Base-by-base conservation (phyloP, 2,888 invertebrate genomes). In the Pyrrhosoma nymphula region DNA sequence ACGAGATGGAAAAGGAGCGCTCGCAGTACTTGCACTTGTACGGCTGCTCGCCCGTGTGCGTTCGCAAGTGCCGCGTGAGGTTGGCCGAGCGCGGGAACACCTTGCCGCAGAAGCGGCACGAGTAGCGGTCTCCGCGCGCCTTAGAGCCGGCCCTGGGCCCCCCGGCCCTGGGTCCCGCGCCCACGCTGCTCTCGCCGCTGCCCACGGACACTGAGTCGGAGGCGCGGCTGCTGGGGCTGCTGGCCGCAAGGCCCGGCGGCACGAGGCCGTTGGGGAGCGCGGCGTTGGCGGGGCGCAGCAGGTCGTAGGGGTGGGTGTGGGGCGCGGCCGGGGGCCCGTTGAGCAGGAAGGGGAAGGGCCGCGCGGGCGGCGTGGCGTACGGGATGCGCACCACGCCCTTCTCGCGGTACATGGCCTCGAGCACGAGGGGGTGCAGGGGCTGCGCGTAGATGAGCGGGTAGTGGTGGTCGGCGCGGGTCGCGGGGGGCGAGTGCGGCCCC, bases 21-120 rank as follows among this genome's bases (percentile, higher is more conserved):
- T 99, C 99, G 97, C 99, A 99, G 97, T 99, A 99, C 97, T 99
- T 99, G 97, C 99, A 99, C 97, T 99, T 99, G 97, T 99, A 99
- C 30, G 99, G 99, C 97, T 99, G 99, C 97, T 99, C 99, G 95
- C 99, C 99, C 10, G 99, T 99, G 97, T 99, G 99, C 60, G 99
- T 99, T 96, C 99, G 98, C 96, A 99, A 97, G 97, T 99, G 99
- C 96, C 99, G 98, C 95, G 99, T 99, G 95, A 99, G 97, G 97
- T 99, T 99, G 20, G 99, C 99, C 95, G 99, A 99, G 95, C 99
- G 98, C 0, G 99, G 99, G 97, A 99, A 99, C 39, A 99, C 98
- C 97, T 99, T 99, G 95, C 99, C 99, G 97, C 99, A 99, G 97
- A 99, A 99, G 96, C 99, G 99, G 97, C 99, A 99, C 90, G 99